phyloP scores from a whole-genome alignment of 1,140 invertebrate species.

The Meloidogyne exigua region DNA sequence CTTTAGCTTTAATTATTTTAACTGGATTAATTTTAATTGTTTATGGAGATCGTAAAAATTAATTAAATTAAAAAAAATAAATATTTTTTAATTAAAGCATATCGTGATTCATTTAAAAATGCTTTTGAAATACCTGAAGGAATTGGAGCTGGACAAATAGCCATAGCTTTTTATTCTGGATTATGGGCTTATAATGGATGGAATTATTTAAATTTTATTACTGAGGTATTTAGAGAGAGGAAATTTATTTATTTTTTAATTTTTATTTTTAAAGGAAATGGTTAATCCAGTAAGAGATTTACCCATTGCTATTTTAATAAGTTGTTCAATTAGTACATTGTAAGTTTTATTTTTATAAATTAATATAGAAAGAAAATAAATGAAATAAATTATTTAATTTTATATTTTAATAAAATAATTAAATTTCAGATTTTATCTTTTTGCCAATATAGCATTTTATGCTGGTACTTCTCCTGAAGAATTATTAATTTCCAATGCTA shows the following conservation, averaged over 20 bases:
- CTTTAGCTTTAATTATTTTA: constrained; percentile 56
- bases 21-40: constrained; percentile 53
- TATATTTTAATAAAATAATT: no score
- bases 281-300: constrained; percentile 94
- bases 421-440: constrained; percentile 75
- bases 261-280: constrained; percentile 70
- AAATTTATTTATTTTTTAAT: neutral
- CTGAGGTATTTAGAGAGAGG: constrained; percentile 70
- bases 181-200: constrained; percentile 99
- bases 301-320: constrained; percentile 89
- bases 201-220: constrained; percentile 76
- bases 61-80: neutral
- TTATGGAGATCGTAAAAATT: constrained; percentile 70
- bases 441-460: constrained; percentile 94
- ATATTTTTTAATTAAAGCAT: constrained; percentile 46
- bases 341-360: constrained; percentile 1
- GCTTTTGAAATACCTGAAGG: constrained; percentile 74
- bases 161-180: constrained; percentile 95
- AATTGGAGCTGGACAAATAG: constrained; percentile 78
- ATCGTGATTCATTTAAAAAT: constrained; percentile 78
- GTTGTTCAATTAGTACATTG: constrained; percentile 86
- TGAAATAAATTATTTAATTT: no score
- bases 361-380: no score
- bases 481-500: constrained; percentile 86
- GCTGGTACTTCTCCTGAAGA: constrained; percentile 82